Base-by-base conservation (phyloP, 2,888 invertebrate genomes). In the Notocelia uddmanniana region DNA sequence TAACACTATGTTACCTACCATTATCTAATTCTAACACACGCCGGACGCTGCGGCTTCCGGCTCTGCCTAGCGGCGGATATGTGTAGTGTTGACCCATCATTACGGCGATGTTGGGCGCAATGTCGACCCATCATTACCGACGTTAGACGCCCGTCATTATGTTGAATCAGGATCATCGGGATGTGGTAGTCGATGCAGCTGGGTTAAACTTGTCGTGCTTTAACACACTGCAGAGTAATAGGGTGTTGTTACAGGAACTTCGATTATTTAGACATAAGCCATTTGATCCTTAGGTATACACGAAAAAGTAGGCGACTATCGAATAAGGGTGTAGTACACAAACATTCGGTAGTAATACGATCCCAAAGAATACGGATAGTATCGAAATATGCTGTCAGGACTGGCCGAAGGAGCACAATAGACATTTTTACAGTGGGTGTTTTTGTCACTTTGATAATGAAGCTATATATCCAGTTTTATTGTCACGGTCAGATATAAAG, bases 41-140 rank as follows among this genome's bases (percentile, higher is more conserved):
- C 62, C 62, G 69, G 69, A 69, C 62, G 63, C 21, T 63, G 69
- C 62, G 62, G 69, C 69, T 69, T 69, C 69, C 63, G 69, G 45
- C n/a, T 6, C 8, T 13, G 41, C 13, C 66, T 21, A 41, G 50
- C 54, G 41, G 41, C 66, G 54, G 57, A 67, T 63, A 63, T 66
- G 48, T 34, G 50, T 18, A 10, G 48, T 34, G 50, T 18, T 23
- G 50, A 63, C 23, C 62, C 21, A 26, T 45, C 62, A 62, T 60
- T 48, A 59, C 34, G 23, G 18, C 55, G 13, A 26, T 15, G 18
- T 23, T 15, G 18, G 34, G 37, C 13, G 15, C 19, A 37, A 23
- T 57, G 55, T 45, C 13, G 64, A 69, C 52, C 68, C 26, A 31
- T 59, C 68, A 68, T 68, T 68, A 55, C 41, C 41, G 6, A 18